Conservation (phyloP, 1,140 invertebrate genomes). For the Dendroctonus ponderosae region DNA sequence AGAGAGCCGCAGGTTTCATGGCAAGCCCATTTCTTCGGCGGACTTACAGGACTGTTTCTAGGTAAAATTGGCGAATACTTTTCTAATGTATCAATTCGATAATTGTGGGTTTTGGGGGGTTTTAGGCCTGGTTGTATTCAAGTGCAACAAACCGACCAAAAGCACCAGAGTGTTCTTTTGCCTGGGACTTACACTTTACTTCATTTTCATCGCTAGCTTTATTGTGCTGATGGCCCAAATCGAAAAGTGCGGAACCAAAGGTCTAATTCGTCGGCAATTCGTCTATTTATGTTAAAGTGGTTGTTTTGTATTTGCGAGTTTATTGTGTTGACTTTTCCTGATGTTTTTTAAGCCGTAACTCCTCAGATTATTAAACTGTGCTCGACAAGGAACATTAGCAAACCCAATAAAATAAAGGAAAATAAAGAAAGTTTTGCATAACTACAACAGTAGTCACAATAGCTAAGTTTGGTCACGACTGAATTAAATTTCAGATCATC, state of each 20-base stretch:
- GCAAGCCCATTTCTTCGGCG: conserved; percentile 74
- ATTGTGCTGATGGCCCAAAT: conserved; percentile 41
- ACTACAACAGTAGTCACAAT: no score
- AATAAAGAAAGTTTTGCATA: no score
- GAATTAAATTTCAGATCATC: no score
- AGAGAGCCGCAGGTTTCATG: conserved; percentile 65
- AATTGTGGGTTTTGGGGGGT: conserved; percentile 53
- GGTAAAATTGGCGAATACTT: conserved; percentile 50
- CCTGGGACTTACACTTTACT: conserved; percentile 33
- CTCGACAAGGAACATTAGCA: no score
- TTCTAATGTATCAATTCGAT: not conserved
- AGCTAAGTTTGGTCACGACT: no score
- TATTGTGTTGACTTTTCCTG: no score
- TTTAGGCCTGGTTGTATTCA: conserved; percentile 63
- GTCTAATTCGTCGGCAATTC: conserved; percentile 31
- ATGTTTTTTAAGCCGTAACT: no score
- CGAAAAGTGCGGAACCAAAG: conserved; percentile 40
- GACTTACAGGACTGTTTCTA: conserved; percentile 73
- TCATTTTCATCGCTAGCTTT: conserved; percentile 37
- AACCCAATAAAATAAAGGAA: no score
- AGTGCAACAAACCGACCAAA: conserved; percentile 18
- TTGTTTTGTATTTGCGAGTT: no score
- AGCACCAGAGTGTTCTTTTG: conserved; percentile 35
- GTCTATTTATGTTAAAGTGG: conserved; percentile 38
- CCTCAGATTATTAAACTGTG: no score